Evolutionary conservation across 1,140 invertebrate genomes (phyloP).

Genomic region (Luehdorfia chinensis): DNA sequence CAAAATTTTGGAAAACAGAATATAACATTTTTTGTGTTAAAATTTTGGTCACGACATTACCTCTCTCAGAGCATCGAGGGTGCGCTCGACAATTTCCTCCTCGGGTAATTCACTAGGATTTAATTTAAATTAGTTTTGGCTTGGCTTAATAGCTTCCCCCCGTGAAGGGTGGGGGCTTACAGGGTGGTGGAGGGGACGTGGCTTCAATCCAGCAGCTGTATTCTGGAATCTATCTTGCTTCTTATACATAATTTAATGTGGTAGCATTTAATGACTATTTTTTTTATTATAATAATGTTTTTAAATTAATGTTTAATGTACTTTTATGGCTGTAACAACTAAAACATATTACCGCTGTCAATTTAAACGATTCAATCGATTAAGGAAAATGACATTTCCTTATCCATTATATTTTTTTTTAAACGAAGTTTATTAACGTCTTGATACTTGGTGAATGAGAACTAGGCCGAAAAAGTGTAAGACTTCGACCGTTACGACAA

Average conservation of each 20-base stretch:
- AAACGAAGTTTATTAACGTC: too few species aligned
- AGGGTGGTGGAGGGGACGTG: constrained; percentile 28
- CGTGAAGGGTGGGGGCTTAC: constrained; percentile 27
- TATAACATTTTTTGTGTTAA: not conserved
- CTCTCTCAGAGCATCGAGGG: constrained; percentile 62
- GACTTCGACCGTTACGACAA: too few species aligned
- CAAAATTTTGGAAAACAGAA: too few species aligned
- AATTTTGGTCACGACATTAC: constrained; percentile 35
- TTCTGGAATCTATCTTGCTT: constrained; percentile 35
- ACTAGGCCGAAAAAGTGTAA: too few species aligned
- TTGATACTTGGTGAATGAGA: too few species aligned
- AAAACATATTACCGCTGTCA: too few species aligned
- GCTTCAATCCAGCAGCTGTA: constrained; percentile 40
- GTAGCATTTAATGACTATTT: constrained; percentile 28
- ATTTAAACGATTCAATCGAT: too few species aligned
- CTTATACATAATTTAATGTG: constrained; percentile 25
- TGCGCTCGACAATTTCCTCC: constrained; percentile 75
- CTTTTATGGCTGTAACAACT: too few species aligned
- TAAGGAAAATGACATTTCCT: too few species aligned
- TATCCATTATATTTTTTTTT: too few species aligned
- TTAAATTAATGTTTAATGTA: not conserved
- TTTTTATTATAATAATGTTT: constrained; percentile 13
- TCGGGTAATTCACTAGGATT: constrained; percentile 79
- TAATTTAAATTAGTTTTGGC: constrained; percentile 80
- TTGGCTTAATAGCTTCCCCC: constrained; percentile 77